phyloP scores from a whole-genome alignment of 2,888 invertebrate genomes.

The Temnothorax unifasciatus region DNA sequence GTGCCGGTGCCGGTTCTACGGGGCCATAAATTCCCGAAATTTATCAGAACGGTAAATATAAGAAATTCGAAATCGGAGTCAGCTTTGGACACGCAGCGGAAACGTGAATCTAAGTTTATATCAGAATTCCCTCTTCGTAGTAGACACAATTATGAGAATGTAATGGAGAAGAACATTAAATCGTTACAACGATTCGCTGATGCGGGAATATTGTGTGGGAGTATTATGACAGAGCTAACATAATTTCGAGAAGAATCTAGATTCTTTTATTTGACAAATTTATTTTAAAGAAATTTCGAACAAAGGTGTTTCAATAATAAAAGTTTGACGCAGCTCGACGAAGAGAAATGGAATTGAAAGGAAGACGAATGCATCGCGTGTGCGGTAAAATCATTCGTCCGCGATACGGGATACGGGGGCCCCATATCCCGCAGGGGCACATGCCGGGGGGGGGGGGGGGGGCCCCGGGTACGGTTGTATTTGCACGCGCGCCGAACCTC shows the following conservation, averaged over 20 bases:
- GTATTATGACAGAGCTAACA: background rate
- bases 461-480: slow-evolving; percentile 31
- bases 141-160: background rate
- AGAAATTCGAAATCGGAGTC: background rate
- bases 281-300: background rate
- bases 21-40: background rate
- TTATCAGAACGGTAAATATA: background rate
- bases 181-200: background rate
- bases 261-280: background rate
- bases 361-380: slow-evolving; percentile 12
- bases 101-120: background rate
- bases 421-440: background rate
- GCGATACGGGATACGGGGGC: background rate
- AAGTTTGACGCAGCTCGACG: background rate
- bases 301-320: background rate
- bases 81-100: background rate
- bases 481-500: slow-evolving; percentile 63
- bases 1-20: background rate
- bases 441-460: background rate
- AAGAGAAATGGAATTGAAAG: slow-evolving; percentile 9
- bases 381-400: slow-evolving; percentile 40
- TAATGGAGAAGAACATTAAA: background rate
- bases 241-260: background rate
- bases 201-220: background rate
- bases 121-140: background rate